Evolutionary conservation across 2,113 vertebrate genomes (phyloP).

Genomic region (Brienomyrus brachyistius): DNA sequence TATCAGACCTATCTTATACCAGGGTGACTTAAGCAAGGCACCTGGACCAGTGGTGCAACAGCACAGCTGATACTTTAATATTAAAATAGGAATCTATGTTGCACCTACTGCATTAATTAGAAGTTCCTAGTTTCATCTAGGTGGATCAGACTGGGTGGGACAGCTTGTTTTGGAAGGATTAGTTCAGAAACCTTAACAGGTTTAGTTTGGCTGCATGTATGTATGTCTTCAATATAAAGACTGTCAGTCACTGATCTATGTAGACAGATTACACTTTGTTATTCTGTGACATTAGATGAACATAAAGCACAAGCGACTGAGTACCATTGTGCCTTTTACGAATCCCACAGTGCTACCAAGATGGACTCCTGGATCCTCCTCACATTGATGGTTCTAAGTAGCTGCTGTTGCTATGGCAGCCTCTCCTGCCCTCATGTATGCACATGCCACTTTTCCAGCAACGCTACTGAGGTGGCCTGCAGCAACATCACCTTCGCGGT

Average conservation of each 20-base stretch:
- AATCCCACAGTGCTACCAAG: slow-evolving; percentile 17
- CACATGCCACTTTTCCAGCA: slow-evolving; percentile 41
- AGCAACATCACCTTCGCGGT: slow-evolving; percentile 44
- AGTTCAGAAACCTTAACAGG: background rate
- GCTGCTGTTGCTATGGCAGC: slow-evolving; percentile 34
- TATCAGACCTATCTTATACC: too few relatives aligned
- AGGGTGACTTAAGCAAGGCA: background rate
- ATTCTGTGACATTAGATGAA: background rate
- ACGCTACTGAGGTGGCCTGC: slow-evolving; percentile 58
- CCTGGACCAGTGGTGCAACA: background rate
- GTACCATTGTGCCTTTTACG: background rate
- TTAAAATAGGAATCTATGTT: background rate
- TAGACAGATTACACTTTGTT: background rate
- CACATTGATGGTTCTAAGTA: slow-evolving; percentile 34
- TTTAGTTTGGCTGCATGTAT: background rate
- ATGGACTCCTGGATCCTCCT: slow-evolving; percentile 41
- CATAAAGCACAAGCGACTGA: background rate
- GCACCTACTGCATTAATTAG: background rate
- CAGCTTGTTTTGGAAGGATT: background rate
- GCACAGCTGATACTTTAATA: background rate
- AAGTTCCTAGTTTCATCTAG: background rate
- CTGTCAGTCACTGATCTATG: background rate
- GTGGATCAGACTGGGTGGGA: background rate
- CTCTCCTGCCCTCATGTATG: slow-evolving; percentile 53
- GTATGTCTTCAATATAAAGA: background rate